Evolutionary conservation across 2,797 vertebrate species (phyloP), one percentile per base, ranked within the genome.

Genomic region (Aplochiton taeniatus): DNA sequence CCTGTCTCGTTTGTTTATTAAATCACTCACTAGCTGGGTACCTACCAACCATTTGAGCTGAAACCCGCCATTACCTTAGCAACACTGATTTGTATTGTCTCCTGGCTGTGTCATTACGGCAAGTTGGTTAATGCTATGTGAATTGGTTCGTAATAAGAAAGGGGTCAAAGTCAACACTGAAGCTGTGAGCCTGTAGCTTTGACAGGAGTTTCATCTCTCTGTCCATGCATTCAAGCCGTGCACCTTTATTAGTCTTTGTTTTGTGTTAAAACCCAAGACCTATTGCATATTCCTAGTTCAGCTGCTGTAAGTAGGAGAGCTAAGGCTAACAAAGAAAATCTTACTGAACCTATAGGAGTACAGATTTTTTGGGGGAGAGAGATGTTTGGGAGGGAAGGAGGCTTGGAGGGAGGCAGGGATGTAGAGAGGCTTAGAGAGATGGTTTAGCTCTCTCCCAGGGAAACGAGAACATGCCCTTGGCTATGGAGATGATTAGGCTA

Each of bases 401-500:
- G 45, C 19, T 11, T 45, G 17, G 14, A 42, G n/a, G 45, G 61
- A 47, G 53, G 46, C 53, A 17, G 12, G 43, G 12, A n/a, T 18
- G 9, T 9, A 65, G 52, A 19, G 46, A 66, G 63, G 79, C 79
- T 81, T 87, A 81, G 80, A 79, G 76, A 83, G 76, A 83, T 84
- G 79, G 79, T 82, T 85, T 84, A 82, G 77, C 81, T 85, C 85
- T 90, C 85, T 90, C 77, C 52, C 53, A 84, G 83, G 86, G 84
- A 78, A 78, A 68, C 31, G 31, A 6, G 71, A 80, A 82, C 77
- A 42, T 59, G 79, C 83, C 81, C 69, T 74, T 66, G 83, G 88
- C 89, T 72, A 83, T 82, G 82, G 75, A 82, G 83, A 89, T 90
- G 83, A 90, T 91, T 87, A 87, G 87, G 78, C 81, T 74, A 84